Evolutionary conservation across 2,113 vertebrate genomes (phyloP).

Genomic region (Poeciliopsis occidentalis): DNA sequence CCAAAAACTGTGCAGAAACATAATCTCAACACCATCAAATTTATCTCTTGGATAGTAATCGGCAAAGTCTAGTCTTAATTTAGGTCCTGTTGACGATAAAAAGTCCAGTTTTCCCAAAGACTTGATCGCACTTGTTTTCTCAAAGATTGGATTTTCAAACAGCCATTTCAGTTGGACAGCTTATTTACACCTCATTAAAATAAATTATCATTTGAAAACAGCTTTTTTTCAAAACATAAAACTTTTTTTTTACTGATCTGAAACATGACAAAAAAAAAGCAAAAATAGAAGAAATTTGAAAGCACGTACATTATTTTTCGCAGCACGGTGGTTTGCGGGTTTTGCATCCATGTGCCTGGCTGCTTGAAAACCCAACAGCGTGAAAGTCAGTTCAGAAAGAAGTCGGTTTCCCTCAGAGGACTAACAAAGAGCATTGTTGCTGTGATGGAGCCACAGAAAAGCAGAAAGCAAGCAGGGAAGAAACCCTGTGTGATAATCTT

Average conservation of each 20-base stretch:
- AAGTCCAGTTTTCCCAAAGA: no score
- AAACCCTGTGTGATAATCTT: conserved; percentile 70
- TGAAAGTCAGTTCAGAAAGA: not conserved
- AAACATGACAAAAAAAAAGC: not conserved
- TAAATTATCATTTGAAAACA: not conserved
- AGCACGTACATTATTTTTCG: no score
- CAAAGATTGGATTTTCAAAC: no score
- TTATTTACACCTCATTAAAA: not conserved
- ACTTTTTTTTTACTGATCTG: not conserved
- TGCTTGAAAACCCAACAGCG: not conserved
- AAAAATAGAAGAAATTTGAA: not conserved
- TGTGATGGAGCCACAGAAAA: conserved; percentile 34
- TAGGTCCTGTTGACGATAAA: no score
- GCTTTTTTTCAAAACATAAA: not conserved
- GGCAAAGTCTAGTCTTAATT: no score
- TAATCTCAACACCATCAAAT: no score
- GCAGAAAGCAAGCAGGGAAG: conserved; percentile 44
- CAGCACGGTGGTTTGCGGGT: no score
- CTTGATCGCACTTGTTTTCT: no score
- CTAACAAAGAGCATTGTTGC: conserved; percentile 4
- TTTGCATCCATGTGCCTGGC: no score
- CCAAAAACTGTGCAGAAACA: no score
- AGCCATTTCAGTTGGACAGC: not conserved
- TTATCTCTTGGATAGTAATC: not conserved
- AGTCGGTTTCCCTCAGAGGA: conserved; percentile 15